Conservation (phyloP, 2,797 vertebrate genomes). For the Ptychobarbus kaznakovi region DNA sequence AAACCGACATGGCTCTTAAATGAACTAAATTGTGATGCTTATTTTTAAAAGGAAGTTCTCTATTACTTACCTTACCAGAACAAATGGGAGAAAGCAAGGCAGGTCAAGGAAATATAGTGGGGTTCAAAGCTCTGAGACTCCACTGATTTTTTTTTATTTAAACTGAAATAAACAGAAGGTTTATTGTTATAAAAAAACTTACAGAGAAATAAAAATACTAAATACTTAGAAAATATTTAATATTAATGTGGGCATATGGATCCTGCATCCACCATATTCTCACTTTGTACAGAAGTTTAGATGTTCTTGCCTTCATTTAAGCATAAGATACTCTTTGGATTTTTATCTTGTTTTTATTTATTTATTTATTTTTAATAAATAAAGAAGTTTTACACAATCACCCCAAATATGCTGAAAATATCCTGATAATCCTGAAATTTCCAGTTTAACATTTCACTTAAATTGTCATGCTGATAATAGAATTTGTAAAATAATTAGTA, state of each 20-base stretch:
- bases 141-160: too few relatives aligned
- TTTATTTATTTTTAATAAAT: neutral
- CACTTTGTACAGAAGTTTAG: neutral
- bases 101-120: neutral
- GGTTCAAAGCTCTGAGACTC: too few relatives aligned
- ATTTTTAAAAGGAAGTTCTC: slow-evolving; percentile 14
- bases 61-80: slow-evolving; percentile 12
- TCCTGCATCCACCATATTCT: neutral
- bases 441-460: neutral
- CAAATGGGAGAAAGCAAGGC: neutral
- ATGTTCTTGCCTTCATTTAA: neutral
- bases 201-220: neutral
- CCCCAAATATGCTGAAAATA: neutral
- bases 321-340: neutral
- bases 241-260: neutral
- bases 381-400: neutral
- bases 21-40: slow-evolving; percentile 21
- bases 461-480: neutral
- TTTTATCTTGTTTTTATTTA: neutral
- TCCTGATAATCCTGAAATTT: neutral
- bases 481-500: neutral
- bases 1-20: neutral
- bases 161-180: neutral
- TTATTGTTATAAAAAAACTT: neutral
- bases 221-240: neutral